Evolutionary conservation across 2,113 vertebrate species (phyloP).

Genomic region (Mola mola): DNA sequence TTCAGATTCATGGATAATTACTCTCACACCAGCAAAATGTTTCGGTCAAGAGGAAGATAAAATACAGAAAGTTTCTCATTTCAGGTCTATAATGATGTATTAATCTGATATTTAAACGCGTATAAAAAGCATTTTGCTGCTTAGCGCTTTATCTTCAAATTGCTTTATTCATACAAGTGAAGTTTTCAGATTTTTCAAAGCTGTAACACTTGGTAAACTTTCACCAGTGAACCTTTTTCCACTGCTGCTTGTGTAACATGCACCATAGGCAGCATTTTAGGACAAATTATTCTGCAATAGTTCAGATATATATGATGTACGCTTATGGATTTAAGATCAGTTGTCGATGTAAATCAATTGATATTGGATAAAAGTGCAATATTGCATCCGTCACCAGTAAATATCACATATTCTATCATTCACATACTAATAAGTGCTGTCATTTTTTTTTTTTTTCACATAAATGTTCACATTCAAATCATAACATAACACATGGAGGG

Average conservation of each 20-base stretch:
- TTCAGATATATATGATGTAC: too few species aligned
- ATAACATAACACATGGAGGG: background rate
- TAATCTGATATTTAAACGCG: background rate
- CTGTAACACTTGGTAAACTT: too few species aligned
- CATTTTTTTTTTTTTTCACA: background rate
- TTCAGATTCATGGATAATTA: background rate
- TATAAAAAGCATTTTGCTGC: background rate
- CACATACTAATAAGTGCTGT: too few species aligned
- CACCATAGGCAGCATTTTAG: background rate
- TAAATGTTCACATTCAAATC: constrained; percentile 15
- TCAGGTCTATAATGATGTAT: background rate
- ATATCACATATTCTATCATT: too few species aligned
- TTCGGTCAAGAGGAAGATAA: too few species aligned
- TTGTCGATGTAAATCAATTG: background rate
- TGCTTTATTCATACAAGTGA: too few species aligned
- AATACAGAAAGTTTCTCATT: background rate
- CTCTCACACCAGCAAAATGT: background rate
- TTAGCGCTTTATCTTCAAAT: too few species aligned
- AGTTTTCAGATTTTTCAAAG: too few species aligned
- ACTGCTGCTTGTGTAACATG: constrained; percentile 1
- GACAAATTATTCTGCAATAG: too few species aligned
- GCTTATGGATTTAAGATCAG: background rate
- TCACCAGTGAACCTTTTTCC: too few species aligned
- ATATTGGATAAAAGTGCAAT: too few species aligned
- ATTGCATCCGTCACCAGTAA: too few species aligned